A percentile compares a stretch with the other conserved stretches of the same genome.
Conservation (phyloP, 2,113 vertebrate species). For the Cavia aperea region DNA sequence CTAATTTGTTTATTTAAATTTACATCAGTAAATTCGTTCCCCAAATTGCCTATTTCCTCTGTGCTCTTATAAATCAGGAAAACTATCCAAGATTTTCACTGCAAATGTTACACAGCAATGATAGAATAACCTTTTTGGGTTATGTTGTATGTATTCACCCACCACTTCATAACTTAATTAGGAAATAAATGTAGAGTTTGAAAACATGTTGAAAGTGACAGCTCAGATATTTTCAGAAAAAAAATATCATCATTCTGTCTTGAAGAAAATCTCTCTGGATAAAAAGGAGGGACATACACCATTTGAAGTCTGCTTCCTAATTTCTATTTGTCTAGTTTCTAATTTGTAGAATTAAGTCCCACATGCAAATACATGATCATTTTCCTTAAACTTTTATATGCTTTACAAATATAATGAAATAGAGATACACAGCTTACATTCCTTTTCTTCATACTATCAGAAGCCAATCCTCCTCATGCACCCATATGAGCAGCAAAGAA, state of each 20-base stretch:
- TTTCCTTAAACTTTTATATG: not conserved
- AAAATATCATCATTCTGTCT: not conserved
- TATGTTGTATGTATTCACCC: not conserved
- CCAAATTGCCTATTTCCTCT: not conserved
- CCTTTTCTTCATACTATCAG: not conserved
- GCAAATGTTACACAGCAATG: not conserved
- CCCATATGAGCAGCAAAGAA: not conserved
- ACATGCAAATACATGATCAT: not conserved
- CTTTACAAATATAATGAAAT: not conserved
- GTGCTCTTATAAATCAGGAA: not conserved
- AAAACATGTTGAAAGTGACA: not conserved
- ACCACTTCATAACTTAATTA: slow-evolving; percentile 10
- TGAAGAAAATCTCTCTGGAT: not conserved
- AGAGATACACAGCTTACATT: not conserved
- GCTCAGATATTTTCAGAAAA: not conserved
- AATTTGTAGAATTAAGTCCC: not conserved
- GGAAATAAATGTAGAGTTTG: not conserved
- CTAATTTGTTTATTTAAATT: slow-evolving; percentile 36
- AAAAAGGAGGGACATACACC: not conserved
- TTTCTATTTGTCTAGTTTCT: not conserved
- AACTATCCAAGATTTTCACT: not conserved
- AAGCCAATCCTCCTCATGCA: not conserved
- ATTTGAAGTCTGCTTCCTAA: not conserved
- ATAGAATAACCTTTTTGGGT: not conserved
- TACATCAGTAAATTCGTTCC: not conserved